A percentile compares a stretch with the other conserved stretches of the same genome.
Conservation (phyloP, 2,888 invertebrate genomes). For the Hypercompe scribonia region DNA sequence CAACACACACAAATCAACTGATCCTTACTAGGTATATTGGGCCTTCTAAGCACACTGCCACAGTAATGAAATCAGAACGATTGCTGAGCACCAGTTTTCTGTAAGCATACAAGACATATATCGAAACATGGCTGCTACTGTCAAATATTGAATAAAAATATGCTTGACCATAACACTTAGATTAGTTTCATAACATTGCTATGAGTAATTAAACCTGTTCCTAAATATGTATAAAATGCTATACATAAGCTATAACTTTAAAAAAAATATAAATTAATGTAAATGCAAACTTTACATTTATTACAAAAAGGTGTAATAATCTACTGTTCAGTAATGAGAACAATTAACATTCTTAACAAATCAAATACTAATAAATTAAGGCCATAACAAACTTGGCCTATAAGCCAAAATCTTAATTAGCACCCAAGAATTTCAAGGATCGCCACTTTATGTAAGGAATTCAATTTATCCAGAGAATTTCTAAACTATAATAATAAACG, state of each 20-base stretch:
- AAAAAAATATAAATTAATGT: neutral
- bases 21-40: too few relatives aligned
- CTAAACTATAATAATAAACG: constrained; percentile 38
- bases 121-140: too few relatives aligned
- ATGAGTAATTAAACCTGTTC: neutral
- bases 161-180: too few relatives aligned
- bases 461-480: constrained; percentile 32
- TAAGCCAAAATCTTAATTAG: constrained; percentile 37
- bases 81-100: too few relatives aligned
- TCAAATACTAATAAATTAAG: constrained; percentile 27
- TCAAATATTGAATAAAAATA: too few relatives aligned
- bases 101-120: too few relatives aligned
- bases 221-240: neutral
- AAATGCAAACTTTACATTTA: neutral
- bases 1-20: too few relatives aligned
- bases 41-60: too few relatives aligned
- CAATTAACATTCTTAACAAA: constrained; percentile 24
- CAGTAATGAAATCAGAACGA: too few relatives aligned
- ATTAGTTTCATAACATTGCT: too few relatives aligned
- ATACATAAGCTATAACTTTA: neutral
- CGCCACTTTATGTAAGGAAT: constrained; percentile 34
- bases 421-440: constrained; percentile 38
- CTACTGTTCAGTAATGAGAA: constrained; percentile 16
- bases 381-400: constrained; percentile 23
- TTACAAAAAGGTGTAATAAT: neutral